Evolutionary conservation across 2,113 vertebrate species (phyloP).

Genomic region (Talpa occidentalis): DNA sequence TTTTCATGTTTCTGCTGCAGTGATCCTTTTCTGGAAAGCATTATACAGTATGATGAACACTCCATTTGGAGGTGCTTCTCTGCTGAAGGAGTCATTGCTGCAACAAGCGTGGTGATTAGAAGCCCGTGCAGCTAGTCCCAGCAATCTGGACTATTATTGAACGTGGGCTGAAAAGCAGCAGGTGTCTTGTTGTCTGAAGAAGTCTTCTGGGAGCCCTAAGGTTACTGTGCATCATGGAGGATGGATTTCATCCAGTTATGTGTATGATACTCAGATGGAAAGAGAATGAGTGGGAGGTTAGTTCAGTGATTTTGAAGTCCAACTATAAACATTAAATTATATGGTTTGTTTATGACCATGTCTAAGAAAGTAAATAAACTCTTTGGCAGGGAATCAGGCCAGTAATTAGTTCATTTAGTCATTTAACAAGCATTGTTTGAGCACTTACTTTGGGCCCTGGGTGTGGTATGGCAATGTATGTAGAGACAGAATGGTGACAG

Average conservation of each 20-base stretch:
- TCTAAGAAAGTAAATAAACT: constrained; percentile 49
- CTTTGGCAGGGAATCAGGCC: neutral
- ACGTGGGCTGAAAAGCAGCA: neutral
- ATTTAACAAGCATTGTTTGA: constrained; percentile 8
- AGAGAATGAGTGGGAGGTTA: constrained; percentile 17
- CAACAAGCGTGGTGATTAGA: neutral
- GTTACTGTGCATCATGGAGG: neutral
- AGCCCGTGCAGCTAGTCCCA: neutral
- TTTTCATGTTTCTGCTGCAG: neutral
- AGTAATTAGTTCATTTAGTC: constrained; percentile 4
- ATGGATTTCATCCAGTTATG: neutral
- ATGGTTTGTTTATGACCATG: constrained; percentile 49
- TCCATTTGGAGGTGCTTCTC: constrained; percentile 10
- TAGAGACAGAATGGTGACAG: neutral
- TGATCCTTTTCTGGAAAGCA: constrained; percentile 39
- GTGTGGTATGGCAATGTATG: neutral
- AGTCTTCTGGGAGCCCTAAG: constrained; percentile 17
- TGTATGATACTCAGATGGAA: constrained; percentile 28
- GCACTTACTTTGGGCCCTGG: neutral
- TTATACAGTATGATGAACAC: neutral
- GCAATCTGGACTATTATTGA: constrained; percentile 29
- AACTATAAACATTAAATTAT: constrained; percentile 54
- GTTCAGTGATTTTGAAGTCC: constrained; percentile 43
- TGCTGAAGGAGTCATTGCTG: neutral
- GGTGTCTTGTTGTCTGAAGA: constrained; percentile 43